These are phyloP conservation scores for Corella eumyota DNA, from an alignment of 23 tunicate genomes.

Conservation along the genomic window DNA sequence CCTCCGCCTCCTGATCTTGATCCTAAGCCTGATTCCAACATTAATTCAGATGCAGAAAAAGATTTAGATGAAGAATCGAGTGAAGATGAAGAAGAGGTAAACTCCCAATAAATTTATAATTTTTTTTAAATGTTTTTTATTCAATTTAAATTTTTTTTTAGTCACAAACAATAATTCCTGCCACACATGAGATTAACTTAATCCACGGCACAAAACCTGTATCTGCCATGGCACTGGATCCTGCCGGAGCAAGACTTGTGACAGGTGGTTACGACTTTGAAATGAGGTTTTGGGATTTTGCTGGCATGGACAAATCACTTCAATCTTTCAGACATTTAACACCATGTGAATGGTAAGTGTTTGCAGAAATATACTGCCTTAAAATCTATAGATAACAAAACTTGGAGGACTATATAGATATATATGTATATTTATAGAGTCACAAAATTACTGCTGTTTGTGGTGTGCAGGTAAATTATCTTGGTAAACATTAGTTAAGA, in stretches of 20 bases:
- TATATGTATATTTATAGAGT: not conserved
- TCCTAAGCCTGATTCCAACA: too few species aligned
- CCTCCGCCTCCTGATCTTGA: conserved; percentile 16
- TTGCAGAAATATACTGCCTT: too few species aligned
- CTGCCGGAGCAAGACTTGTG: conserved; percentile 82
- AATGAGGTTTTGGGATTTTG: conserved; percentile 97
- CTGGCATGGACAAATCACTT: conserved; percentile 89
- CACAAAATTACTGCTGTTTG: too few species aligned
- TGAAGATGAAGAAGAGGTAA: conserved; percentile 55
- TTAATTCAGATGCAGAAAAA: not conserved
- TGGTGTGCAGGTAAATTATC: too few species aligned
- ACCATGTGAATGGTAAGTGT: conserved; percentile 83
- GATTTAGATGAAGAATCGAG: conserved; percentile 12
- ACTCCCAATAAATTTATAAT: too few species aligned
- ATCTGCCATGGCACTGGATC: conserved; percentile 76
- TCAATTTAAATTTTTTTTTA: conserved; percentile 3
- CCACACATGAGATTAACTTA: conserved; percentile 73
- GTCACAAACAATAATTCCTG: conserved; percentile 55
- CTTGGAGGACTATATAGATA: too few species aligned
- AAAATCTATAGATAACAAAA: not conserved
- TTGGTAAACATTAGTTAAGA: too few species aligned
- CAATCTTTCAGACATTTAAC: conserved; percentile 76
- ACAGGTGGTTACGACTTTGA: conserved; percentile 85
- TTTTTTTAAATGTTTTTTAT: too few species aligned
- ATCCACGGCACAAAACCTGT: conserved; percentile 79